phyloP scores from a whole-genome alignment of 2,888 invertebrate species.

The Papilio elwesi region DNA sequence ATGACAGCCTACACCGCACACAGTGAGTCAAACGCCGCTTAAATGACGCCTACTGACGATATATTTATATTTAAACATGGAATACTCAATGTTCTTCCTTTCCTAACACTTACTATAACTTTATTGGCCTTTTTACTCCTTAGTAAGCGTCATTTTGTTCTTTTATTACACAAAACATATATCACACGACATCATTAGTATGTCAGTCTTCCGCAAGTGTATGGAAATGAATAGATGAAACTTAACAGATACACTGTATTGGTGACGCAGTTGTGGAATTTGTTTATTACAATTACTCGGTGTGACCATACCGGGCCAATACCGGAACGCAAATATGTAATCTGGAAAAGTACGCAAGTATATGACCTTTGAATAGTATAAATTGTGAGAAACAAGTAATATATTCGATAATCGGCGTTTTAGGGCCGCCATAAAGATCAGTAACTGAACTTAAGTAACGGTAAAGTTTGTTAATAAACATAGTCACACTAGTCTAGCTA shows the following conservation, averaged over 20 bases:
- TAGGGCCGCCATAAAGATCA: background rate
- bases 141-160: constrained; percentile 34
- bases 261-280: constrained; percentile 34
- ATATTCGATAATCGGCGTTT: background rate
- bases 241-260: constrained; percentile 26
- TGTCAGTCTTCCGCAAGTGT: constrained; percentile 5
- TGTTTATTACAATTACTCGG: constrained; percentile 30
- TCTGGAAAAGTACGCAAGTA: constrained; percentile 30
- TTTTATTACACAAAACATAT: constrained; percentile 22
- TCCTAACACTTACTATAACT: background rate
- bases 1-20: constrained; percentile 73
- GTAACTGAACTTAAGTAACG: background rate
- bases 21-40: constrained; percentile 73
- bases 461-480: background rate
- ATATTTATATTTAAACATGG: constrained; percentile 5
- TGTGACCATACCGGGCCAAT: constrained; percentile 9
- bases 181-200: constrained; percentile 16
- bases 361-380: background rate
- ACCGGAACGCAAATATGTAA: constrained; percentile 7
- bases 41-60: constrained; percentile 66
- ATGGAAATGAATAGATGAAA: constrained; percentile 21
- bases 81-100: background rate
- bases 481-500: background rate
- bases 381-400: background rate
- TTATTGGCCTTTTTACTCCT: background rate